A percentile compares a stretch with the other conserved stretches of the same genome.
These are phyloP conservation scores for Synanceia verrucosa DNA, from an alignment of 2,797 vertebrate species.

Conservation along the genomic window DNA sequence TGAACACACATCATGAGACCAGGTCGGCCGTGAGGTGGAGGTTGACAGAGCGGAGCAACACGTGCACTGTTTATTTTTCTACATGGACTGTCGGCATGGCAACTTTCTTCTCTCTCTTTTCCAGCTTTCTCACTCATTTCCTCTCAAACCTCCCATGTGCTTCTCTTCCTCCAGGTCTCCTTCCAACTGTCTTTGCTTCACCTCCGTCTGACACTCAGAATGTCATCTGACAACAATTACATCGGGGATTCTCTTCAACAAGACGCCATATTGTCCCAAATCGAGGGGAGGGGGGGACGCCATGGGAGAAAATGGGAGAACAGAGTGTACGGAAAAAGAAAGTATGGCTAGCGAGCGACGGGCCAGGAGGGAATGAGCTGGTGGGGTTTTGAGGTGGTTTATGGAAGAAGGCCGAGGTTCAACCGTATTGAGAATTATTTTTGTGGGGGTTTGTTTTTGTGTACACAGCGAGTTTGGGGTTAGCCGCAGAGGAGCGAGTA, in stretches of 20 bases:
- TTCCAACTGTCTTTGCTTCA: constrained; percentile 44
- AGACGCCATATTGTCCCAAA: constrained; percentile 42
- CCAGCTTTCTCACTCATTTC: constrained; percentile 33
- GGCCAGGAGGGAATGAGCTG: constrained; percentile 70
- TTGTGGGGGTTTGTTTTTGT: constrained; percentile 42
- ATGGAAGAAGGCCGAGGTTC: constrained; percentile 47
- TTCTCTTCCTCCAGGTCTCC: constrained; percentile 32
- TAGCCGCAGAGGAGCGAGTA: constrained; percentile 37
- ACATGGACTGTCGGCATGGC: constrained; percentile 61
- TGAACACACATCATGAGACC: constrained; percentile 15
- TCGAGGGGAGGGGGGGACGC: constrained; percentile 26
- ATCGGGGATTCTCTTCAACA: constrained; percentile 55
- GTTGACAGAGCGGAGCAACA: constrained; percentile 54
- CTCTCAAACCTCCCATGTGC: constrained; percentile 38
- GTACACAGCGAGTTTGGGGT: constrained; percentile 35
- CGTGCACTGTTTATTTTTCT: constrained; percentile 74
- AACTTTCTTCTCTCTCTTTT: constrained; percentile 55
- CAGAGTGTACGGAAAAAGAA: constrained; percentile 58
- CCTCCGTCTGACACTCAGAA: constrained; percentile 40
- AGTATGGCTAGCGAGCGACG: constrained; percentile 7
- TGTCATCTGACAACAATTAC: constrained; percentile 83
- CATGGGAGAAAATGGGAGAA: constrained; percentile 42
- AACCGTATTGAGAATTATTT: constrained; percentile 33
- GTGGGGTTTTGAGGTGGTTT: constrained; percentile 21
- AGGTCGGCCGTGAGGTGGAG: constrained; percentile 44